Base-by-base conservation (phyloP, 2,888 invertebrate genomes). In the Poecilus cupreus region DNA sequence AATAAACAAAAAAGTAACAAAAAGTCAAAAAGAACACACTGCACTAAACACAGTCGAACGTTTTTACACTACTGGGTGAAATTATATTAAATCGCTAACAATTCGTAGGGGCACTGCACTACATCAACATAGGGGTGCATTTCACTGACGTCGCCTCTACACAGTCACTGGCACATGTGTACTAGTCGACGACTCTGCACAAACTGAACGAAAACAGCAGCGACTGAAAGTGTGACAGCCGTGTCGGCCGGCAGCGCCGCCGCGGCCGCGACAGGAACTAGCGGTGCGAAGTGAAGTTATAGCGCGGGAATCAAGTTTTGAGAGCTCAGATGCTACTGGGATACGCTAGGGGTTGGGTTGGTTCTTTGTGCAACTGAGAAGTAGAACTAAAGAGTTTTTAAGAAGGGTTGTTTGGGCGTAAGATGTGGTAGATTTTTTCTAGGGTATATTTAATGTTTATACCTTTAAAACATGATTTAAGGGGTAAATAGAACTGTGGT, bases 161-260 rank as follows among this genome's bases (percentile, higher is more conserved):
- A 78, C 78, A 49, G 10, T 39, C 37, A 32, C 32, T 24, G 0
- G 10, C 64, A 64, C 20, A 68, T 78, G 46, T 78, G 78, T 20
- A 78, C 78, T 78, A 78, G 78, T n/a, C 78, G 60, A 64, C 78
- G 43, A 37, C 78, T 68, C 64, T 26, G 32, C 78, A 78, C 78
- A 64, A 78, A 78, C 78, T 78, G 49, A 22, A 11, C 43, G 60
- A 13, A 64, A 76, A 20, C 72, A 70, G 72, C 24, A 46, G 75
- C 49, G 75, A n/a, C 75, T 11, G 49, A 51, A 75, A 75, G 51
- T 75, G 75, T 75, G 26, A 51, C 75, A 46, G 37, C 13, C 26
- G 46, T 13, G 46, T 24, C 4, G 32, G 54, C 37, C 39, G 8
- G 60, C 68, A 78, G 68, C 78, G 78, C 26, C 20, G 64, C 78